Evolutionary conservation across 2,797 vertebrate genomes (phyloP), one percentile per base, ranked within the genome.

Genomic region (Microctenopoma steveboyesi): DNA sequence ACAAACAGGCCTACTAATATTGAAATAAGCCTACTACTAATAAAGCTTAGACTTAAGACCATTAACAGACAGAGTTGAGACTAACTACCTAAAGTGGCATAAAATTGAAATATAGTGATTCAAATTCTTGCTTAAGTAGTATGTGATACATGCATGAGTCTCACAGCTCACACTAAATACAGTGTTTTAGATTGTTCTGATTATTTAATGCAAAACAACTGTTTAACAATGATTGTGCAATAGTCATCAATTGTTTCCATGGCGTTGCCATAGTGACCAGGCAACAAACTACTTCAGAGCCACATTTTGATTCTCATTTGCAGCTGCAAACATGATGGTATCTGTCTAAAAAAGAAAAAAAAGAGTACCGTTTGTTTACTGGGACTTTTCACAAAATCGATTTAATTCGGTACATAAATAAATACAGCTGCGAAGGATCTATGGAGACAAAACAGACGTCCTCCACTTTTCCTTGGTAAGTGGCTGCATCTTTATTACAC

Each of bases 391-490:
- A 2, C 58, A 11, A 33, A 54, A 27, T 4, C 27, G 10, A 43
- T 49, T 13, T 16, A 45, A 33, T 33, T 33, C 30, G 5, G 0
- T 33, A 7, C 30, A 42, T 55, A 13, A 40, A 43, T 39, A 46
- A 28, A 18, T 2, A 16, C 18, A 10, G 51, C 12, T 39, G 3
- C 27, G 0, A 15, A 42, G 7, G 5, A 76, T 28, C 52, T 8
- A 73, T 80, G 80, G 75, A 72, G 6, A n/a, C 13, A 37, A 58
- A 50, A 27, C 49, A 16, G n/a, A 57, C 12, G 0, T 4, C 2
- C 11, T 27, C 65, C 3, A 8, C 30, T 66, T 84, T 84, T 35
- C 75, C 70, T 4, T 81, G 79, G 85, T 86, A 50, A 84, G 76
- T 70, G 0, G 30, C 10, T 43, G 9, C 2, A 4, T 27, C 2